Evolutionary conservation across 1,140 invertebrate species (phyloP).

Genomic region (Drosophila varians): DNA sequence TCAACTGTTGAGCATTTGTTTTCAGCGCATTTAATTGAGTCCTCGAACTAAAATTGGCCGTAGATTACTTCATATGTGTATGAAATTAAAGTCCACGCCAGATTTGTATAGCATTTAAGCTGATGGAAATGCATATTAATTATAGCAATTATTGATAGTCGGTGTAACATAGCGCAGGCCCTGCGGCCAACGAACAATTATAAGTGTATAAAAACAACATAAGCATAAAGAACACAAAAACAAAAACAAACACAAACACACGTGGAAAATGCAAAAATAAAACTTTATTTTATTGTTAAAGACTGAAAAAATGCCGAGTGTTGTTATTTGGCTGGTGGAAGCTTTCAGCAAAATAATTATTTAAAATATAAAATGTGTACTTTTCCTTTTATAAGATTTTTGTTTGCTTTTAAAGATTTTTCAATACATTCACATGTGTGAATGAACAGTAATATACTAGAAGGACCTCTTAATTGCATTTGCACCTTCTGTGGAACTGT

Average conservation of each 20-base stretch:
- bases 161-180: conserved; percentile 60
- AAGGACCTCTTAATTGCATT: not conserved
- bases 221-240: conserved; percentile 16
- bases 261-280: conserved; percentile 67
- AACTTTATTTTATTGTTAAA: conserved; percentile 81
- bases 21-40: conserved; percentile 59
- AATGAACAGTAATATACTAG: not conserved
- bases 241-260: conserved; percentile 13
- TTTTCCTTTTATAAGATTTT: no score
- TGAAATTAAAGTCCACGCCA: conserved; percentile 45
- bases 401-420: not conserved
- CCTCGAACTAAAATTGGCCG: conserved; percentile 44
- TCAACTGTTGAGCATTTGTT: conserved; percentile 51
- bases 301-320: conserved; percentile 53
- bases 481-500: not conserved
- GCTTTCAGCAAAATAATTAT: not conserved
- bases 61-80: not conserved
- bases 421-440: not conserved
- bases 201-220: conserved; percentile 63
- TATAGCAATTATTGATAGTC: conserved; percentile 54
- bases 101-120: conserved; percentile 64
- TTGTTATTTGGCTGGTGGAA: conserved; percentile 11
- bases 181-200: conserved; percentile 56
- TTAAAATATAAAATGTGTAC: no score
- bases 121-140: conserved; percentile 59